Conservation (phyloP, 2,797 vertebrate genomes). For the Macropodus opercularis region DNA sequence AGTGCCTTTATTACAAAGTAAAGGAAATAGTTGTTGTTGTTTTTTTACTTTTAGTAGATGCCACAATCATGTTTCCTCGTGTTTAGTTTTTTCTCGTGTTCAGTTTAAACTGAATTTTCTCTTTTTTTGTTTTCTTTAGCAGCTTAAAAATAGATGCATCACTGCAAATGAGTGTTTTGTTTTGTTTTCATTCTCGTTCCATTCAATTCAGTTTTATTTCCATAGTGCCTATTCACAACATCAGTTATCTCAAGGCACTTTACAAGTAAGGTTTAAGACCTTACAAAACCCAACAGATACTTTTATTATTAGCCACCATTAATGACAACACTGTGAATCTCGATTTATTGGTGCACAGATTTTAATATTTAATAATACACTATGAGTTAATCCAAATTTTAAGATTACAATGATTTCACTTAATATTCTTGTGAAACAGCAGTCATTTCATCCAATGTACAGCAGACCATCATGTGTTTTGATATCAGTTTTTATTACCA, state of each 20-base stretch:
- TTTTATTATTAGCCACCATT: not conserved
- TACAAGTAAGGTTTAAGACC: too few species aligned
- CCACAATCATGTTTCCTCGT: conserved; percentile 9
- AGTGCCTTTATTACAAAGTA: conserved; percentile 76
- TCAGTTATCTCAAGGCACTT: too few species aligned
- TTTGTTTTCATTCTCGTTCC: not conserved
- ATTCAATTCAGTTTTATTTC: too few species aligned
- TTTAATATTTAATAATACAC: not conserved
- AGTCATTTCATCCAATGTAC: too few species aligned
- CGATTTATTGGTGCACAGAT: not conserved
- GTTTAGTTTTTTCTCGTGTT: conserved; percentile 26
- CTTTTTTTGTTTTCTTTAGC: too few species aligned
- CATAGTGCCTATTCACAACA: too few species aligned
- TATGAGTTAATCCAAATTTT: not conserved
- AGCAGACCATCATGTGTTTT: too few species aligned
- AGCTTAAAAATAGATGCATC: conserved; percentile 59
- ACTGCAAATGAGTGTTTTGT: conserved; percentile 22
- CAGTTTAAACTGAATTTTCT: too few species aligned
- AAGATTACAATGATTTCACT: too few species aligned
- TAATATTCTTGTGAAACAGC: too few species aligned
- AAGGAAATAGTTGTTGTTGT: not conserved
- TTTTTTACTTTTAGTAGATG: not conserved
- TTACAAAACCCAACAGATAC: too few species aligned
- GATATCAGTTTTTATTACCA: too few species aligned
- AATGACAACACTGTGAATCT: not conserved